Percentiles rank a stretch among this genome's conserved stretches.
Conservation (phyloP, 2,113 vertebrate genomes). For the Phoxinus phoxinus region DNA sequence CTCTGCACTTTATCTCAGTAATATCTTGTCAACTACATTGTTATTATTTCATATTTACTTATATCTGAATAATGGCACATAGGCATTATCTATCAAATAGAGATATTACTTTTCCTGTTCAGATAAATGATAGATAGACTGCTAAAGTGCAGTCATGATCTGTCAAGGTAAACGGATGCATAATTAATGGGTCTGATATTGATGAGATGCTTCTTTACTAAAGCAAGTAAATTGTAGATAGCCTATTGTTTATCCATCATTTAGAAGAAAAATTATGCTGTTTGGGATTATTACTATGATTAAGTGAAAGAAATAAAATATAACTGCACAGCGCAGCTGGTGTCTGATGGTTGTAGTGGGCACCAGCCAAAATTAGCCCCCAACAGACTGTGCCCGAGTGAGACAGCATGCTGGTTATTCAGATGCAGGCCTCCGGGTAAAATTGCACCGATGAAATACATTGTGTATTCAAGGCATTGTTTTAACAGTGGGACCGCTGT, state of each 20-base stretch:
- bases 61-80: background rate
- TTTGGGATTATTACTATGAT: background rate
- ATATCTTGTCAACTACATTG: background rate
- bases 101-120: background rate
- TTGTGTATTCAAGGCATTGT: constrained; percentile 34
- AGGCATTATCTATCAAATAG: constrained; percentile 13
- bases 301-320: background rate
- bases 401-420: constrained; percentile 4
- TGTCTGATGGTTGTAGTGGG: background rate
- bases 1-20: background rate
- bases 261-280: background rate
- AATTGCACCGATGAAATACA: constrained; percentile 24
- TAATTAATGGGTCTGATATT: constrained; percentile 10
- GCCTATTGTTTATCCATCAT: constrained; percentile 1
- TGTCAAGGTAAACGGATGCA: constrained; percentile 10
- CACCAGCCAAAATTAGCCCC: background rate
- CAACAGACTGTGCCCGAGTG: background rate
- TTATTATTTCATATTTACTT: background rate
- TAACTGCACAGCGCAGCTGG: background rate
- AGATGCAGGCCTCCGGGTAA: constrained; percentile 32
- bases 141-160: background rate
- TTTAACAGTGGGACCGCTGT: constrained; percentile 22
- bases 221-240: background rate
- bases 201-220: background rate
- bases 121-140: background rate